phyloP scores from a whole-genome alignment of 1,140 invertebrate genomes.

The Procambarus virginalis region DNA sequence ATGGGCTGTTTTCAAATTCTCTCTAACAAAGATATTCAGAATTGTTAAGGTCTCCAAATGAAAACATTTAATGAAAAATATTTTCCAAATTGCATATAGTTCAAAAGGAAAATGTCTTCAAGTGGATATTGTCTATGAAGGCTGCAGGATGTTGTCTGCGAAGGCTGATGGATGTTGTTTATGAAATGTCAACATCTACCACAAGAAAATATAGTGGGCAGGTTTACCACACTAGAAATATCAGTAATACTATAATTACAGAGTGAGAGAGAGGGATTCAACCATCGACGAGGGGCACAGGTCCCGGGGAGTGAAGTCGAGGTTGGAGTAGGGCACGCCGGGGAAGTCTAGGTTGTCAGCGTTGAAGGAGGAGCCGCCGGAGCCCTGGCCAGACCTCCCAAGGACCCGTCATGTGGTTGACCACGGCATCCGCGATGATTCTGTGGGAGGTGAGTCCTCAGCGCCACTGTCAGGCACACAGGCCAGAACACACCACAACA shows the following conservation, averaged over 20 bases:
- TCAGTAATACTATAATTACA: neutral
- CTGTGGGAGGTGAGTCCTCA: constrained; percentile 62
- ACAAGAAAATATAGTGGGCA: neutral
- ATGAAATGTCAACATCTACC: too few relatives aligned
- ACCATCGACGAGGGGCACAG: constrained; percentile 72
- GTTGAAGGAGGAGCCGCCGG: constrained; percentile 73
- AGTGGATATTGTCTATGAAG: too few relatives aligned
- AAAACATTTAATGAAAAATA: too few relatives aligned
- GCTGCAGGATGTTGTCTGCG: too few relatives aligned
- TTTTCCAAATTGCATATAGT: too few relatives aligned
- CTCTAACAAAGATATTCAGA: too few relatives aligned
- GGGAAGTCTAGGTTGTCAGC: constrained; percentile 73
- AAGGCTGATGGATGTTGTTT: too few relatives aligned
- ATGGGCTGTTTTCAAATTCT: too few relatives aligned
- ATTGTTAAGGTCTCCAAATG: too few relatives aligned
- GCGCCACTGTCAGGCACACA: neutral
- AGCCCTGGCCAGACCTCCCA: constrained; percentile 70
- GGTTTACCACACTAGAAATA: neutral
- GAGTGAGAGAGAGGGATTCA: neutral
- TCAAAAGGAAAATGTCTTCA: too few relatives aligned
- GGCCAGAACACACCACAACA: too few relatives aligned
- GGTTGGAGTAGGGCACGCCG: constrained; percentile 75
- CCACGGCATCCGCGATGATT: constrained; percentile 77
- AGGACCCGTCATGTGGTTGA: constrained; percentile 78
- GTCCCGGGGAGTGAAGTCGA: constrained; percentile 72